Evolutionary conservation across 53 echinoderm and acorn worm genomes (phyloP), one percentile per base, ranked within the genome.

Genomic region (Holothuria leucospilota): DNA sequence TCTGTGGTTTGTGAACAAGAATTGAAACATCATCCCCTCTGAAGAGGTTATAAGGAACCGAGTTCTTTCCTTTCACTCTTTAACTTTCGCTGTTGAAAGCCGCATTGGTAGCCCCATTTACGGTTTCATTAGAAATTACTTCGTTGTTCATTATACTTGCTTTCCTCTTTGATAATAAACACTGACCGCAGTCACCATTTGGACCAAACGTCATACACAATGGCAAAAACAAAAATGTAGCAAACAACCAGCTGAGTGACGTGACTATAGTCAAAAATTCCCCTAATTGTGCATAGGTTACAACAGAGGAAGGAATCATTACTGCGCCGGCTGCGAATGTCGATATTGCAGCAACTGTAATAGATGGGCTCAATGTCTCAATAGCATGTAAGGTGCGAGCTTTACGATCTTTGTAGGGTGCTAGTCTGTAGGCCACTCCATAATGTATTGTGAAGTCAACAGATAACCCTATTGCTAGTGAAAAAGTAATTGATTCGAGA

Each of bases 361-460:
- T 91, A 18, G 97, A 93, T 14, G 91, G 85, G 0, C 80, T 62
- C 60, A 96, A 91, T 12, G 85, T 89, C 7, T 52, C 72, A 42
- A 96, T 40, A 23, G 94, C 93, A 82, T 84, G 93, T 2, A 63
- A 42, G 24, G 94, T 75, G 46, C 97, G 91, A 2, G 56, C 46
- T 24, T 23, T 53, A 1, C 97, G 87, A n/a, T 93, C 89, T 25
- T 77, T 82, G 38, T 63, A 67, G 24, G 94, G 93, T 14, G 97
- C 91, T 28, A 95, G 51, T 23, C 78, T 85, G 74, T 91, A 96
- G 15, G 97, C 97, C 6, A 96, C 93, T 6, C 97, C 97, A 52
- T 90, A 93, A 49, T 96, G 97, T 41, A 95, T 82, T 14, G 93
- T 93, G 84, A 91, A 95, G 41, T 96, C 97, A 0, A 96, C 91